These are phyloP conservation scores for Calidris pygmaea DNA, from an alignment of 2,113 vertebrate species.

Conservation along the genomic window DNA sequence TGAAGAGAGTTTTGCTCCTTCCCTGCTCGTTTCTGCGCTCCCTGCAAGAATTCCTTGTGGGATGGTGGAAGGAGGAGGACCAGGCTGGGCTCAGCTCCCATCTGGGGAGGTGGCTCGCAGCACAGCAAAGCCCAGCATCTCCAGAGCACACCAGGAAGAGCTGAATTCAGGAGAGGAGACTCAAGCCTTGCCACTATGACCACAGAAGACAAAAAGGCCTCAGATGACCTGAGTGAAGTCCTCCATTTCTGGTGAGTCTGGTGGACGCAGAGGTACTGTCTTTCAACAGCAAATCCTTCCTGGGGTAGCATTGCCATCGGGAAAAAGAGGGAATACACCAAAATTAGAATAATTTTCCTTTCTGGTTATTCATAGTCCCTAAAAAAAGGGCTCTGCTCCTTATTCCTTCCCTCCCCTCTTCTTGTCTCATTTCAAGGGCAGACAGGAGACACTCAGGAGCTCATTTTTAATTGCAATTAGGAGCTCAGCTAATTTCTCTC, in stretches of 20 bases:
- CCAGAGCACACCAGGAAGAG: neutral
- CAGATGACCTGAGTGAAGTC: neutral
- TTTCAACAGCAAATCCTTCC: neutral
- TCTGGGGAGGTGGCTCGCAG: neutral
- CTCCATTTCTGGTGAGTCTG: neutral
- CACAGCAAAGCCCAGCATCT: neutral
- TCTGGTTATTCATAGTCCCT: neutral
- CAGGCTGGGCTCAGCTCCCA: accelerated
- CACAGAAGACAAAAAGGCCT: neutral
- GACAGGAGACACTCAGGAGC: neutral
- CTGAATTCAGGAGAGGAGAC: neutral
- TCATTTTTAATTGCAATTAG: neutral
- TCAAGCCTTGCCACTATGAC: neutral
- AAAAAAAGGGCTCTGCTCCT: neutral
- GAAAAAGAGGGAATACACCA: neutral
- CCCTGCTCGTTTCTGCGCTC: neutral
- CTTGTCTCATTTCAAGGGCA: neutral
- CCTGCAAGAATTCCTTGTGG: neutral
- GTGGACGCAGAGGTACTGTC: neutral
- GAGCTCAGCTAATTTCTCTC: neutral
- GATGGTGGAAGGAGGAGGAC: neutral
- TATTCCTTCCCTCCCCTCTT: neutral
- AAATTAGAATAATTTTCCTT: neutral
- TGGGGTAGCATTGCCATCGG: too few species aligned
- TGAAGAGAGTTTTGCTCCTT: neutral